Evolutionary conservation across 2,113 vertebrate species (phyloP).

Genomic region (Ploceus nigricollis): DNA sequence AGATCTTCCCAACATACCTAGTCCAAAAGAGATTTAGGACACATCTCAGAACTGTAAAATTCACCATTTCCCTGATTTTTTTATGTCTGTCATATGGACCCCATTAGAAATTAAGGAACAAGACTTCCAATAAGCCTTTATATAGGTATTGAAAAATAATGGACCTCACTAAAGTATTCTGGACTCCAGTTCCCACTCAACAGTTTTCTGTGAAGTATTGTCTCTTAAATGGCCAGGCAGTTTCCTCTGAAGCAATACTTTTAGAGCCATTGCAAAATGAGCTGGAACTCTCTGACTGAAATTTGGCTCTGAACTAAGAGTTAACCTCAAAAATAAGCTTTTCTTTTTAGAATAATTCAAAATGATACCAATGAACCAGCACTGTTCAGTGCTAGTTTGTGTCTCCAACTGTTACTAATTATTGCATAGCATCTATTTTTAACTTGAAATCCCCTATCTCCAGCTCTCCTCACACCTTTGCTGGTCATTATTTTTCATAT

Average conservation of each 20-base stretch:
- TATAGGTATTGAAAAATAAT: background rate
- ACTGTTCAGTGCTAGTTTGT: background rate
- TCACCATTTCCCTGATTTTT: background rate
- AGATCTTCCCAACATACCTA: background rate
- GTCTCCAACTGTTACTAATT: background rate
- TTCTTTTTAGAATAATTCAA: background rate
- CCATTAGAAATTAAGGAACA: background rate
- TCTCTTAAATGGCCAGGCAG: background rate
- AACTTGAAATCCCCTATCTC: background rate
- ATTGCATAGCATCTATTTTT: background rate
- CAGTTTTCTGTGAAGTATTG: background rate
- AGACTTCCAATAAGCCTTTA: background rate
- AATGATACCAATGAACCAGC: background rate
- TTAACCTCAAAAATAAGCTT: constrained; percentile 12
- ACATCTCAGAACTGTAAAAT: background rate
- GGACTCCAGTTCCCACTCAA: background rate
- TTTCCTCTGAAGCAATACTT: background rate
- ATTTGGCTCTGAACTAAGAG: background rate
- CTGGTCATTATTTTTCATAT: background rate
- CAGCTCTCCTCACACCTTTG: background rate
- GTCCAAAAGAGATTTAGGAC: background rate
- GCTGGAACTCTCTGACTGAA: background rate
- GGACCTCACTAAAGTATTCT: background rate
- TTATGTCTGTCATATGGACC: background rate
- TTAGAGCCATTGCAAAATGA: background rate